A percentile compares a stretch with the other conserved stretches of the same genome.
phyloP scores from a whole-genome alignment of 2,113 vertebrate genomes.

The Saccopteryx bilineata region DNA sequence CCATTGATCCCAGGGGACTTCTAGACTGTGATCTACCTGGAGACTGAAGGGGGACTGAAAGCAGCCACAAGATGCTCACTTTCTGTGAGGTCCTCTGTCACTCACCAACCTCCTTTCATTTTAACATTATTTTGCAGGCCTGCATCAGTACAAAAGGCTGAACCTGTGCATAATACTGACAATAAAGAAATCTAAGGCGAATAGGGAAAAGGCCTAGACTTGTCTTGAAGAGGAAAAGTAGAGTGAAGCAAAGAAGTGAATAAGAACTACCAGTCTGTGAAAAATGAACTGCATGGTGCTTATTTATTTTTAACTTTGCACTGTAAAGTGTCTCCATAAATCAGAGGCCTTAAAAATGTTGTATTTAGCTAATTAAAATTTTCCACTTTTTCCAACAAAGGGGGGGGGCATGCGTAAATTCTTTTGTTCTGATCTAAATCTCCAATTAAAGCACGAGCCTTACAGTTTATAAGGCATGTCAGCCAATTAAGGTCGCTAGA shows the following conservation, averaged over 20 bases:
- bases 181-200: not conserved
- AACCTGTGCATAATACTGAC: not conserved
- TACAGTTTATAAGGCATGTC: not conserved
- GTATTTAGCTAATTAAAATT: not conserved
- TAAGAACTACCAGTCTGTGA: not conserved
- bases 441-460: not conserved
- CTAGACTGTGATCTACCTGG: not conserved
- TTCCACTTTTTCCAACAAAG: not conserved
- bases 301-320: not conserved
- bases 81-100: not conserved
- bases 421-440: slow-evolving; percentile 35
- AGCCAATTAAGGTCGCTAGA: not conserved
- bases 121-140: not conserved
- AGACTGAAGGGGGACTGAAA: not conserved
- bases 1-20: not conserved
- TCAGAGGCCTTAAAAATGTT: not conserved
- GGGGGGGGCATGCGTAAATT: not conserved
- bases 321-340: not conserved
- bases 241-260: not conserved
- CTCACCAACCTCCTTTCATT: not conserved
- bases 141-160: not conserved
- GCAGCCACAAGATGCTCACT: not conserved
- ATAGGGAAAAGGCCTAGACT: not conserved
- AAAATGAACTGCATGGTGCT: not conserved
- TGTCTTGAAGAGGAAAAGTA: not conserved